Evolutionary conservation across 2,113 vertebrate species (phyloP), one percentile per base, ranked within the genome.

Genomic region (Kobus ellipsiprymnus): DNA sequence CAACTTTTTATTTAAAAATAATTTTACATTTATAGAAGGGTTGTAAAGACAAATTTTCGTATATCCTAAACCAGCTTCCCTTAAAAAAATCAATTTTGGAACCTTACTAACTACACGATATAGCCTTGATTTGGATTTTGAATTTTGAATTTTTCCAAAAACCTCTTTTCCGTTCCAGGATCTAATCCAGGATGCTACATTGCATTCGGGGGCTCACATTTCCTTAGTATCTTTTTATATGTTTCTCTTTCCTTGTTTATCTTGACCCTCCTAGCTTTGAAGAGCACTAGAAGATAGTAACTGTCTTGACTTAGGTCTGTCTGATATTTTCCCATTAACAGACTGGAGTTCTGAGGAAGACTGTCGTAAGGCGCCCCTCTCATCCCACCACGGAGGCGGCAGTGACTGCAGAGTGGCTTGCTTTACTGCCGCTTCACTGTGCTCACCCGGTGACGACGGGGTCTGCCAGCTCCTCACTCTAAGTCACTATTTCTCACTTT

Each of bases 1-100:
- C 83, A 55, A 55, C 3, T 25, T 52, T 77, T 59, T 83, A 81
- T n/a, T 96, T 92, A 15, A 74, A 87, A 84, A 88, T 91, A 67
- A 59, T 1, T 94, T 16, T 60, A 91, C n/a, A 29, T 83, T 54
- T 85, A 84, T 2, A 87, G 62, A 67, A 60, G 33, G 80, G 17
- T 30, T 57, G 30, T 64, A 64, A 7, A 54, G n/a, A 86, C 1
- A 59, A 85, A 55, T 83, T 92, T 80, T 14, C 40, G 3, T 62
- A 74, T 21, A 48, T 12, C 13, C 19, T 82, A 90, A 14, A 77
- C 46, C 54, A 46, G 81, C 10, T 87, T 67, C 40, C n/a, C 40
- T 25, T 25, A 93, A 91, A 50, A 30, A 77, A 77, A 74, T 44
- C 62, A 74, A 90, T 60, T 87, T 77, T 82, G 4, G 40, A 36